Evolutionary conservation across 1,140 invertebrate species (phyloP).

Genomic region (Polypedilum vanderplanki): DNA sequence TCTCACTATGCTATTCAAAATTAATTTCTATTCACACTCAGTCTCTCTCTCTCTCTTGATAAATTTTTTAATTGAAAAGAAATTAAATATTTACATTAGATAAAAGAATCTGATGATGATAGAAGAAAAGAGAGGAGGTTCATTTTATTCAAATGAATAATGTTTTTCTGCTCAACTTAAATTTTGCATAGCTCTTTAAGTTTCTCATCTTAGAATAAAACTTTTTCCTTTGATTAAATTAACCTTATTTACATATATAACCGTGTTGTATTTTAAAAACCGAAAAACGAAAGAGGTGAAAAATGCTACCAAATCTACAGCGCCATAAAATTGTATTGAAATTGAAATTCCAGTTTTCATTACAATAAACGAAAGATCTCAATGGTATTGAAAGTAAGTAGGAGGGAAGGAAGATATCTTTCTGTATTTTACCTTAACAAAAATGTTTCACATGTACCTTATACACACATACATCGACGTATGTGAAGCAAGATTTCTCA

Average conservation of each 20-base stretch:
- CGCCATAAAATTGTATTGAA: slow-evolving; percentile 12
- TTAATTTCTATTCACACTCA: slow-evolving; percentile 10
- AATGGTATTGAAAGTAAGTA: not conserved
- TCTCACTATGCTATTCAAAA: not conserved
- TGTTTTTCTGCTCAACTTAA: too few relatives aligned
- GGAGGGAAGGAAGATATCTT: not conserved
- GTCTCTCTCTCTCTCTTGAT: not conserved
- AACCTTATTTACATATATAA: slow-evolving; percentile 11
- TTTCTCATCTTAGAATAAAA: slow-evolving; percentile 3
- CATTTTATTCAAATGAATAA: not conserved
- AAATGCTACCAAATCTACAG: not conserved
- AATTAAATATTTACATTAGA: slow-evolving; percentile 8
- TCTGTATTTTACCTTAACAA: too few relatives aligned
- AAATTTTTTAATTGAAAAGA: slow-evolving; percentile 1
- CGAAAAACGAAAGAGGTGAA: not conserved
- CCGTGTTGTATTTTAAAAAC: not conserved
- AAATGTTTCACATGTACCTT: too few relatives aligned
- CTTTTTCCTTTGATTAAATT: not conserved
- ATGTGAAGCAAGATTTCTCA: too few relatives aligned
- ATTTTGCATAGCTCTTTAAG: not conserved
- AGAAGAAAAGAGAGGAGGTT: not conserved
- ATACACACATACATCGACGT: too few relatives aligned
- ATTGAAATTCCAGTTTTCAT: not conserved
- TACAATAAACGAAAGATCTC: slow-evolving; percentile 18
- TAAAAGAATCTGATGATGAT: not conserved